phyloP scores from a whole-genome alignment of 2,888 invertebrate species.

The Exocentrus adspersus region DNA sequence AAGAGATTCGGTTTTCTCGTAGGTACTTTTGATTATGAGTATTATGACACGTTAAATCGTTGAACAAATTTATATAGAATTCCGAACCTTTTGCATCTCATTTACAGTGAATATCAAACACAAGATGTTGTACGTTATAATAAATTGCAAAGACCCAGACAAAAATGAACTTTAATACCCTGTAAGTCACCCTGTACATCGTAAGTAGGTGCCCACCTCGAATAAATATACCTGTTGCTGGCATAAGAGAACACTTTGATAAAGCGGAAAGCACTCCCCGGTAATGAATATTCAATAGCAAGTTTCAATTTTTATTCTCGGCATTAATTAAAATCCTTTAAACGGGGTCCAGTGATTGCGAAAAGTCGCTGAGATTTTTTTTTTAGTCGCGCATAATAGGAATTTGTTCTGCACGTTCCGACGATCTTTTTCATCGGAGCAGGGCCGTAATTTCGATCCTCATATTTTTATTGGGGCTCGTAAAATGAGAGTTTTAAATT shows the following conservation, averaged over 20 bases:
- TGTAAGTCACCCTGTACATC: no score
- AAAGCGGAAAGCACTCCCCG: constrained; percentile 25
- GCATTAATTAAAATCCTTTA: constrained; percentile 29
- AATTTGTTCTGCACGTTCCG: constrained; percentile 10
- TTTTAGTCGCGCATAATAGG: constrained; percentile 13
- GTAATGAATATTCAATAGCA: constrained; percentile 36
- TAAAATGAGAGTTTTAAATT: no score
- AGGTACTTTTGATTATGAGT: no score
- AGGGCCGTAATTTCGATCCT: not conserved
- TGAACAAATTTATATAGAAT: no score
- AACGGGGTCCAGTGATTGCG: constrained; percentile 24
- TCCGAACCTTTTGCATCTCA: no score
- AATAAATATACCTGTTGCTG: constrained; percentile 33
- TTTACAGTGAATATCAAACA: no score
- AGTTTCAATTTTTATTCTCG: constrained; percentile 31
- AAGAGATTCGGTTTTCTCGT: no score
- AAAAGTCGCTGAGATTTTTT: constrained; percentile 9
- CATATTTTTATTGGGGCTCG: no score
- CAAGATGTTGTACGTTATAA: no score
- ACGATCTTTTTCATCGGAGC: constrained; percentile 1
- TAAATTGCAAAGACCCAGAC: no score
- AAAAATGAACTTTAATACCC: no score
- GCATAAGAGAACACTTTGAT: constrained; percentile 26
- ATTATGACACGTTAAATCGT: no score
- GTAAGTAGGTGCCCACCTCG: not conserved